Evolutionary conservation across 2,113 vertebrate species (phyloP).

Genomic region (Odontesthes bonariensis): DNA sequence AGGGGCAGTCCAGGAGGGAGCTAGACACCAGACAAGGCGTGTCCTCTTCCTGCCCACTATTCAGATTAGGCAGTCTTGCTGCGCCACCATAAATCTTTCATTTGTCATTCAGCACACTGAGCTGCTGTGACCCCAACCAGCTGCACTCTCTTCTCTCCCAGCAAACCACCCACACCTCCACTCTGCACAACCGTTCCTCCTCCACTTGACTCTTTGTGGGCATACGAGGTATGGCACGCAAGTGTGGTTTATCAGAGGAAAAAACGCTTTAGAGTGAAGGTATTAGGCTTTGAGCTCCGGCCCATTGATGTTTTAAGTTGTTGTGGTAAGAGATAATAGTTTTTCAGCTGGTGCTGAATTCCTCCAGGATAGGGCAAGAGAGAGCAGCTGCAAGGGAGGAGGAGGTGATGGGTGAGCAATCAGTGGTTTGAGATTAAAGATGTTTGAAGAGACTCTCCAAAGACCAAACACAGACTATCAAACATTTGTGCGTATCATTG

Average conservation of each 20-base stretch:
- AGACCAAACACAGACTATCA: constrained; percentile 31
- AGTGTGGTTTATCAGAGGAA: constrained; percentile 59
- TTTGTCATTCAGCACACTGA: constrained; percentile 68
- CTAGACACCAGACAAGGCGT: constrained; percentile 59
- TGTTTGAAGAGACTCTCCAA: constrained; percentile 25
- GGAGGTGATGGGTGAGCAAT: constrained; percentile 45
- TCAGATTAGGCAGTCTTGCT: constrained; percentile 38
- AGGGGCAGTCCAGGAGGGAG: constrained; percentile 39
- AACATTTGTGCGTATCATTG: constrained; percentile 16
- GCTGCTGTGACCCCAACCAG: constrained; percentile 58
- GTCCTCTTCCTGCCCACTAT: constrained; percentile 46
- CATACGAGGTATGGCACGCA: constrained; percentile 46
- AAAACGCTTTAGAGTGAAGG: constrained; percentile 58
- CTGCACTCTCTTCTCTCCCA: constrained; percentile 42
- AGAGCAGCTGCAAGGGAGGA: constrained; percentile 38
- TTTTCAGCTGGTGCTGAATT: constrained; percentile 43
- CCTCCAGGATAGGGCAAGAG: constrained; percentile 40
- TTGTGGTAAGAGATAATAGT: constrained; percentile 62
- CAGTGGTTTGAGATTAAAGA: constrained; percentile 42
- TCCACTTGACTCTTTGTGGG: constrained; percentile 65
- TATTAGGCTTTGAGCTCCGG: constrained; percentile 65
- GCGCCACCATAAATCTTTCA: constrained; percentile 62
- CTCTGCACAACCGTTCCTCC: constrained; percentile 53
- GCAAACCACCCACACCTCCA: constrained; percentile 66
- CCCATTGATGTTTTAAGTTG: constrained; percentile 74